These are phyloP conservation scores for Dryoscopus gambensis DNA, from an alignment of 2,113 vertebrate species.

Conservation along the genomic window DNA sequence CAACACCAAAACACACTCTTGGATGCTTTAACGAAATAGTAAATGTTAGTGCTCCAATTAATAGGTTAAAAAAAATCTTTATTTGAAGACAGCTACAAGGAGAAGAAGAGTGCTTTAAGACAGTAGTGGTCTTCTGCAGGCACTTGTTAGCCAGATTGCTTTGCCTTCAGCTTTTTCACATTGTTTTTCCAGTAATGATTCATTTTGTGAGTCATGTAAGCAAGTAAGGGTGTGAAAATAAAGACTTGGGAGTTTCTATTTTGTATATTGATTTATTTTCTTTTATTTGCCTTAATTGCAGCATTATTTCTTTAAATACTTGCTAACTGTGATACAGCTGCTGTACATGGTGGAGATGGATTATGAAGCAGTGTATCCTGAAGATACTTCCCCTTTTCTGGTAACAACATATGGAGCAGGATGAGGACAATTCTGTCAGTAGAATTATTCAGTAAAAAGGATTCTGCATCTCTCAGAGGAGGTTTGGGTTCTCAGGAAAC, in stretches of 20 bases:
- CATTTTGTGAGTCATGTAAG: background rate
- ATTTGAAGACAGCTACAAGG: background rate
- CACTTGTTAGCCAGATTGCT: background rate
- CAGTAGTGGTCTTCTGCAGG: background rate
- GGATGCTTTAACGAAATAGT: background rate
- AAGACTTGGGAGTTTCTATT: background rate
- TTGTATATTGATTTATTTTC: background rate
- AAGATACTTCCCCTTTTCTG: background rate
- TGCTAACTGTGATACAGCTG: fast-evolving
- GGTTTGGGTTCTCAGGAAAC: background rate
- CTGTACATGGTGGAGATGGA: background rate
- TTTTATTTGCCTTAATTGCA: background rate
- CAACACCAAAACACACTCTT: background rate
- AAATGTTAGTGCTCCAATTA: background rate
- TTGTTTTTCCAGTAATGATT: background rate
- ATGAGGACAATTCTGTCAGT: background rate
- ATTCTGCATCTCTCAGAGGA: background rate
- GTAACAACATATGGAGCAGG: background rate
- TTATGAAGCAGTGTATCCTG: background rate
- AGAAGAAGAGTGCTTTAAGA: background rate
- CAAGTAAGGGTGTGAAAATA: background rate
- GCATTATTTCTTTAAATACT: background rate
- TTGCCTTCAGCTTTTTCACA: background rate
- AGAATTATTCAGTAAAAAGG: background rate
- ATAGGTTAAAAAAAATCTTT: background rate